Evolutionary conservation across 2,113 vertebrate genomes (phyloP).

Genomic region (Onychostruthus taczanowskii): DNA sequence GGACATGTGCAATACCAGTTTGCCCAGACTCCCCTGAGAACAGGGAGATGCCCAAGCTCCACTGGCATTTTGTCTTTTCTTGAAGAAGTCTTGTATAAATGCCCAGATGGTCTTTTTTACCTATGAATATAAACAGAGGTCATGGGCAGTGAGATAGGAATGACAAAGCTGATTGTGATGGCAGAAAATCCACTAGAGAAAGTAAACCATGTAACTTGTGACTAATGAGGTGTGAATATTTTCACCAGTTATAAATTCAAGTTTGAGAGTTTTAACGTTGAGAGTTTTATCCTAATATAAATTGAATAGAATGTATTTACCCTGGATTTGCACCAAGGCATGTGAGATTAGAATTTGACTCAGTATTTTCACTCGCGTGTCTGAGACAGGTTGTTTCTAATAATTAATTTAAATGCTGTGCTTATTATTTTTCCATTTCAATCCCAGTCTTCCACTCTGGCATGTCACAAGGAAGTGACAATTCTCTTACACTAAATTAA

Average conservation of each 20-base stretch:
- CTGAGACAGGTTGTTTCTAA: not conserved
- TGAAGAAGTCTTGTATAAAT: not conserved
- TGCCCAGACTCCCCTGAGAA: not conserved
- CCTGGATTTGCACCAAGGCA: not conserved
- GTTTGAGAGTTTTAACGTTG: not conserved
- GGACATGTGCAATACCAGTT: not conserved
- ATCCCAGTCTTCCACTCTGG: not conserved
- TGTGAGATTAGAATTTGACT: not conserved
- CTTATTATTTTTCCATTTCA: not conserved
- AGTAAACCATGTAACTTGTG: slow-evolving; percentile 12
- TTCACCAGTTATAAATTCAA: not conserved
- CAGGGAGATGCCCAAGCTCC: not conserved
- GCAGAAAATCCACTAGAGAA: slow-evolving; percentile 14
- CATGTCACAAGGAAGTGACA: not conserved
- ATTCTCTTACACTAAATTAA: not conserved
- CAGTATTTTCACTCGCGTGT: not conserved
- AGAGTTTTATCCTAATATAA: not conserved
- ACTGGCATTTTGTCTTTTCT: not conserved
- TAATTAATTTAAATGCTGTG: not conserved
- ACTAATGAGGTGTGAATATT: slow-evolving; percentile 37
- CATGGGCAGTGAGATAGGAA: not conserved
- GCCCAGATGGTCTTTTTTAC: not conserved
- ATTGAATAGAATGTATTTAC: not conserved
- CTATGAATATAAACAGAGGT: not conserved
- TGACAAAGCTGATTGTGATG: slow-evolving; percentile 6